Conservation (phyloP, 1,140 invertebrate species). For the Drosophila yakuba region DNA sequence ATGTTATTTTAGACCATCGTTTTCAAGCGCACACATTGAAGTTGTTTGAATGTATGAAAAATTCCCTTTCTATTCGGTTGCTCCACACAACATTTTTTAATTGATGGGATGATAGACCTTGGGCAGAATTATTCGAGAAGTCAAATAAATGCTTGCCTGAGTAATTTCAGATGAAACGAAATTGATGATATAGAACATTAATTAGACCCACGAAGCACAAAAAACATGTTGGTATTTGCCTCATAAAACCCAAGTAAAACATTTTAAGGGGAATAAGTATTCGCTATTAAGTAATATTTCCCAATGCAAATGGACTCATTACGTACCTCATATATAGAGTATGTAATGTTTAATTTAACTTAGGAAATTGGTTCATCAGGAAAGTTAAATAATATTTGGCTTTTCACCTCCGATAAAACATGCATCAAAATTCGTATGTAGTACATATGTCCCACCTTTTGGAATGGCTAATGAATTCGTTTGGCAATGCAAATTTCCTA, state of each 20-base stretch:
- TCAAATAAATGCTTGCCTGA: conserved; percentile 5
- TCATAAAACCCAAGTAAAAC: too few species aligned
- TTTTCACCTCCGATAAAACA: conserved; percentile 17
- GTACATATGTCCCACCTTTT: not conserved
- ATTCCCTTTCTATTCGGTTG: not conserved
- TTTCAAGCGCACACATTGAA: conserved; percentile 17
- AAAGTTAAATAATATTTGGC: not conserved
- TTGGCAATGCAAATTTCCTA: conserved; percentile 71
- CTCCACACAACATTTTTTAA: conserved; percentile 2
- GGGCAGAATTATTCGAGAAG: conserved; percentile 1
- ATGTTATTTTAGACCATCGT: conserved; percentile 35
- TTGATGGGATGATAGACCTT: conserved; percentile 20
- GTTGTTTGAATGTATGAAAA: conserved; percentile 15
- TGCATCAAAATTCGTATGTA: not conserved
- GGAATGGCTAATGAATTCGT: conserved; percentile 66
- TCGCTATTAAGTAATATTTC: too few species aligned
- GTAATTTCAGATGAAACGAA: not conserved
- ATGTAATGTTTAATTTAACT: too few species aligned
- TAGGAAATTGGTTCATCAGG: not conserved
- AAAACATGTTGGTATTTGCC: not conserved
- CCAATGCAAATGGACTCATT: too few species aligned
- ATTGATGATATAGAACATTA: not conserved
- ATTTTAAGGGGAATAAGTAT: too few species aligned
- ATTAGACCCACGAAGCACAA: not conserved
- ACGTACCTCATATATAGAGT: too few species aligned